Evolutionary conservation across 2,797 vertebrate species (phyloP).

Genomic region (Megalops cyprinoides): DNA sequence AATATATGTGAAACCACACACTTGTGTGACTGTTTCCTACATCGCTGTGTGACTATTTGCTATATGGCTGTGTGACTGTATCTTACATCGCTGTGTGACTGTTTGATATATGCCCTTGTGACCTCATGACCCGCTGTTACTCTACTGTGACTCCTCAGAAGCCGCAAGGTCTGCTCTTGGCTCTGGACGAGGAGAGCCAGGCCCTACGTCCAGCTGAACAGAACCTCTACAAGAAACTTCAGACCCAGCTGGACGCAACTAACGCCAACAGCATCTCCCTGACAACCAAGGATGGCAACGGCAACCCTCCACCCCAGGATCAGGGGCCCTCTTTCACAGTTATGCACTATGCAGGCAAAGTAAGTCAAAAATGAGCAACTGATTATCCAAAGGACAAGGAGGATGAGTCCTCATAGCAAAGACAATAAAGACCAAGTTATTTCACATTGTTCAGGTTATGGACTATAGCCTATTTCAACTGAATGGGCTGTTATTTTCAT

Average conservation of each 20-base stretch:
- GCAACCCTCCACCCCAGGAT: constrained; percentile 87
- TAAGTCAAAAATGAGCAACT: constrained; percentile 59
- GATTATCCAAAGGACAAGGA: neutral
- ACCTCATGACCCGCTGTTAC: neutral
- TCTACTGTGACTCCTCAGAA: constrained; percentile 72
- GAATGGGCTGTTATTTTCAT: too few relatives aligned
- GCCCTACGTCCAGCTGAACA: constrained; percentile 80
- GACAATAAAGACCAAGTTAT: too few relatives aligned
- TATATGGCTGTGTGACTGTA: neutral
- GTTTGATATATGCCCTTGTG: too few relatives aligned
- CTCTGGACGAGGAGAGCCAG: constrained; percentile 92
- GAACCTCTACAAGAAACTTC: constrained; percentile 84
- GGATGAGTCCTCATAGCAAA: neutral
- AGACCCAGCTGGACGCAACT: constrained; percentile 79
- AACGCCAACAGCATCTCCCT: constrained; percentile 78
- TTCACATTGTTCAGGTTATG: too few relatives aligned
- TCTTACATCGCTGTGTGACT: neutral
- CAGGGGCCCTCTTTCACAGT: constrained; percentile 85
- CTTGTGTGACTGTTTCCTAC: neutral
- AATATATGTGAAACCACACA: neutral
- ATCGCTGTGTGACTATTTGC: neutral
- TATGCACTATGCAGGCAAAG: constrained; percentile 88
- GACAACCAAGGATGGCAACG: constrained; percentile 89
- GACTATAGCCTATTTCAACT: too few relatives aligned
- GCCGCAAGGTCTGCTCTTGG: constrained; percentile 86